Base-by-base conservation (phyloP, 2,113 vertebrate species). In the Poeciliopsis retropinna region DNA sequence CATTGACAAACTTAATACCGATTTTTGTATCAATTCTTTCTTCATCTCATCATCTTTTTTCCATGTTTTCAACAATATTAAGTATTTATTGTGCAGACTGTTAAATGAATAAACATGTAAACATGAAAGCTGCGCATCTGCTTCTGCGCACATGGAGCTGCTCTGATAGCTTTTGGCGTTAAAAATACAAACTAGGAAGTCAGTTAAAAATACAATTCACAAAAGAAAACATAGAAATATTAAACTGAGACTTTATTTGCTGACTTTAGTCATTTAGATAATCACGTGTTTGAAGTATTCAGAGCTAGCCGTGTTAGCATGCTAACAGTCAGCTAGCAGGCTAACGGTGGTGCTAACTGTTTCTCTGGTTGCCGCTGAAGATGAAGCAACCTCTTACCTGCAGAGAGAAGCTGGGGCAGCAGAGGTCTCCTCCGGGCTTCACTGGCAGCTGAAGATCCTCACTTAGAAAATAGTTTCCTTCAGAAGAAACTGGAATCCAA, bases 371-470 rank as follows among this genome's bases (percentile, higher is more conserved):
- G 17, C 30, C 1, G 22, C 3, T 2, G 7, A 3, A 64, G 34
- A 14, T 28, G 4, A 8, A n/a, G 1, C 10, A 8, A 6, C 29
- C 15, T 61, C 72, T 25, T 88, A 92, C 90, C 86, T 88, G 69
- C 25, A 73, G 2, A 72, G 66, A 60, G 22, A 37, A 22, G 19
- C 1, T 27, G 11, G 8, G 57, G 17, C 17, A 12, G 0, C 60
- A 8, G 5, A 41, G 1, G 14, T 1, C 28, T 7, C 28, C 19
- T 44, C 27, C 19, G 69, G 22, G 68, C 11, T 32, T 72, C 60
- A 47, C 51, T 31, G 1, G 28, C 5, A 7, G 44, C 10, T 57
- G 1, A 63, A 8, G 14, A 37, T 47, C 0, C 41, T 83, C 3
- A 61, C 19, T 77, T 68, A 44, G n/a, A 17, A 22, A 0, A 27